These are phyloP conservation scores for Mesocentrotus franciscanus DNA, from an alignment of 53 echinoderm and acorn worm genomes.

Conservation along the genomic window DNA sequence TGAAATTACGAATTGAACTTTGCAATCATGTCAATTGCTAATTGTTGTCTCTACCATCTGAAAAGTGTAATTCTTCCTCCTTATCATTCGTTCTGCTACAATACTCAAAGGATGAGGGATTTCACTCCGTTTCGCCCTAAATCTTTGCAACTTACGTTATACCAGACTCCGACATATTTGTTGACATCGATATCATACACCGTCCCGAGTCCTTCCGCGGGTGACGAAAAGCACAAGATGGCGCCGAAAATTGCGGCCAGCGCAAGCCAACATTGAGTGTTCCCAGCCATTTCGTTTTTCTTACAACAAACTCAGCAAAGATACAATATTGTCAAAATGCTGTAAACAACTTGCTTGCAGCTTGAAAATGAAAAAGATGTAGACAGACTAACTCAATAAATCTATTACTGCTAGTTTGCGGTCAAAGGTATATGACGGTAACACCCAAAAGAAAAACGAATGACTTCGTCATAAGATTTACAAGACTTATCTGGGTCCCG, in stretches of 20 bases:
- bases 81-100: background rate
- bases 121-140: background rate
- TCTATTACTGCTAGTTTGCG: background rate
- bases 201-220: slow-evolving; percentile 49
- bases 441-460: background rate
- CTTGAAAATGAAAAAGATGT: background rate
- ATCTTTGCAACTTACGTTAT: slow-evolving; percentile 48
- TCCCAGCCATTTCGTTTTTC: background rate
- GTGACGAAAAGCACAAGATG: slow-evolving; percentile 31
- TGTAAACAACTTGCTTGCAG: background rate
- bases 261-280: background rate
- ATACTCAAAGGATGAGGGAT: background rate
- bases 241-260: slow-evolving; percentile 22
- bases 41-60: too few relatives aligned
- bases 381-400: background rate
- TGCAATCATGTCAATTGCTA: too few relatives aligned
- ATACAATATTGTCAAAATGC: background rate
- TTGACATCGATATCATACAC: slow-evolving; percentile 63
- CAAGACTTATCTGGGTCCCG: background rate
- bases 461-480: background rate
- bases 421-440: background rate
- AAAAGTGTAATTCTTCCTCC: too few relatives aligned
- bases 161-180: slow-evolving; percentile 57
- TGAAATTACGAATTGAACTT: too few relatives aligned
- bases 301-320: background rate